Base-by-base conservation (phyloP, 2,113 vertebrate species). In the Oplegnathus fasciatus region DNA sequence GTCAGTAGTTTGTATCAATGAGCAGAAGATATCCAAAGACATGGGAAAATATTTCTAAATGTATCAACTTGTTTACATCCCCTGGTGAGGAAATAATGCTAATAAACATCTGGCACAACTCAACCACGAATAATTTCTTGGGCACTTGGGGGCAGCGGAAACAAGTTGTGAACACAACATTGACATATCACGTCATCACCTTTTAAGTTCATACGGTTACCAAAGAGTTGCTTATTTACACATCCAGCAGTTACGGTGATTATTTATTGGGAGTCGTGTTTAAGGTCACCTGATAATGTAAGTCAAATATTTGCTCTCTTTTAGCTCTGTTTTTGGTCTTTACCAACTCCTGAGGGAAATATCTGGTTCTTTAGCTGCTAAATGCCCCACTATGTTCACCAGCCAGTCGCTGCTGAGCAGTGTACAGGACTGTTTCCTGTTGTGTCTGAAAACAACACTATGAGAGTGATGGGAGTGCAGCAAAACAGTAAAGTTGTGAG, bases 1-100 rank as follows among this genome's bases (percentile, higher is more conserved):
- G 46, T 61, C 73, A 52, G 28, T 65, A 57, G 42, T 79, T 84
- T 76, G 58, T 52, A 54, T 74, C 54, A 62, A 57, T 66, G 46
- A 65, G 18, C 26, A 58, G 6, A 83, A 9, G 20, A 72, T 40
- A 32, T 62, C 22, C 15, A 48, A 68, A 58, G 14, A 55, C 18
- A n/a, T 34, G 7, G 5, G 58, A 57, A 7, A 50, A 13, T 32
- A 26, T 42, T 24, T 61, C n/a, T 22, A 54, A 84, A 64, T 58
- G 40, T 30, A 55, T 28, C 8, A 40, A 74, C 50, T 66, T 61
- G 42, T 40, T 65, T 18, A 64, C 26, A 3, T 60, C 34, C 9
- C 4, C 1, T 5, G 5, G 40, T 13, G 7, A 67, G 20, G n/a
- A 74, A 26, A 67, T 7, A 26, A 14, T 22, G 17, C 37, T 20